A percentile compares a stretch with the other conserved stretches of the same genome.
Evolutionary conservation across 2,113 vertebrate species (phyloP).

Genomic region (Nibea coibor): DNA sequence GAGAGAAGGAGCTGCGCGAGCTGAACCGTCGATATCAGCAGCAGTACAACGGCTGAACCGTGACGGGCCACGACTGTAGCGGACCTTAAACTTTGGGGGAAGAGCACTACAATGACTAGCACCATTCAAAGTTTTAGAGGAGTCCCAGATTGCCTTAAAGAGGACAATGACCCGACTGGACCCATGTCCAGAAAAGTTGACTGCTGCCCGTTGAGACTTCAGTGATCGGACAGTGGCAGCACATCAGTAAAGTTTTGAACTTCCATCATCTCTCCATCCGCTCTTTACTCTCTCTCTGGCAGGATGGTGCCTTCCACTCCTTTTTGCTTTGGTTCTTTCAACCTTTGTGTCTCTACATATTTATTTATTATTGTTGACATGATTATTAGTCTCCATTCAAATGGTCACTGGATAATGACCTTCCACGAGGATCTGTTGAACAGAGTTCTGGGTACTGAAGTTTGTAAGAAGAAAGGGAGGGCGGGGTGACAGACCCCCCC

Average conservation of each 20-base stretch:
- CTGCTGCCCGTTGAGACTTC: slow-evolving; percentile 30
- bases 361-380: slow-evolving; percentile 85
- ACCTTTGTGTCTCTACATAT: slow-evolving; percentile 74
- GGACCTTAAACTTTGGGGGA: background rate
- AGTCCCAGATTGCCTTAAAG: slow-evolving; percentile 7
- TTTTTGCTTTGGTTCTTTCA: slow-evolving; percentile 36
- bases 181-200: background rate
- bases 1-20: slow-evolving; percentile 95
- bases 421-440: slow-evolving; percentile 84
- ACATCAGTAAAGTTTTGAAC: slow-evolving; percentile 8
- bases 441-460: slow-evolving; percentile 80
- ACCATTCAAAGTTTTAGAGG: background rate
- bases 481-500: slow-evolving; percentile 9
- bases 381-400: slow-evolving; percentile 72
- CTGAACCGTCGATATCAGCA: slow-evolving; percentile 98
- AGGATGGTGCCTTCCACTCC: slow-evolving; percentile 49
- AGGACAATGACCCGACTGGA: slow-evolving; percentile 8
- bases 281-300: slow-evolving; percentile 38
- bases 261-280: slow-evolving; percentile 49
- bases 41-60: slow-evolving; percentile 92
- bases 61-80: background rate
- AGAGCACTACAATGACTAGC: background rate
- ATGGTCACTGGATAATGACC: slow-evolving; percentile 82
- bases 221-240: slow-evolving; percentile 9
- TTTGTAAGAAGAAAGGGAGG: slow-evolving; percentile 64